Conservation (phyloP, 2,888 invertebrate genomes). For the Lithophane semibrunnea region DNA sequence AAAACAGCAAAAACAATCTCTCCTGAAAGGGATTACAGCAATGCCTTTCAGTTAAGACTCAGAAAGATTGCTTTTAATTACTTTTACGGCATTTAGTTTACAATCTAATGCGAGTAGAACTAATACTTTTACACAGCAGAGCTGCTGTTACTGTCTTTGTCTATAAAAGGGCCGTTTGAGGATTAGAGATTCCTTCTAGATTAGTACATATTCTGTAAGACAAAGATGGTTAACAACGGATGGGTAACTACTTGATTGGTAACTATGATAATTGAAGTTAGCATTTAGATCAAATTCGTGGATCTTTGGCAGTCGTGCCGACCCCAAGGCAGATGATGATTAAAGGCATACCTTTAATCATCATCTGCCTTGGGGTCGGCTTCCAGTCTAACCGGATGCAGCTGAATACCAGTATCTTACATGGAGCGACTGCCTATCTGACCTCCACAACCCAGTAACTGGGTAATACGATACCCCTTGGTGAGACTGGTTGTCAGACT, state of each 20-base stretch:
- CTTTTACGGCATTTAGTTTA: conserved; percentile 46
- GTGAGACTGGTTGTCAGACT: too few relatives aligned
- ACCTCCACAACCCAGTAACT: too few relatives aligned
- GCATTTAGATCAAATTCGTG: not conserved
- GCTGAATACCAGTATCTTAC: too few relatives aligned
- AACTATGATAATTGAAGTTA: not conserved
- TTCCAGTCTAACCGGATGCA: too few relatives aligned
- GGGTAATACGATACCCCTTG: too few relatives aligned
- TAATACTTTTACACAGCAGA: conserved; percentile 24
- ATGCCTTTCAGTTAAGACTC: conserved; percentile 31
- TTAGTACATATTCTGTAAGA: conserved; percentile 2
- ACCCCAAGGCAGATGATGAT: too few relatives aligned
- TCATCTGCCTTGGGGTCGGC: too few relatives aligned
- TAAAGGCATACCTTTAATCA: too few relatives aligned
- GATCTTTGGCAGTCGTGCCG: too few relatives aligned
- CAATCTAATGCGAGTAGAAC: conserved; percentile 38
- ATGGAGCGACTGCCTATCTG: too few relatives aligned
- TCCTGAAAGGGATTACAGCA: not conserved
- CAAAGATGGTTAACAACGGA: not conserved
- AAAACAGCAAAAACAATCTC: conserved; percentile 2
- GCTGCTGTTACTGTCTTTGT: not conserved
- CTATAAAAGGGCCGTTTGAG: conserved; percentile 1
- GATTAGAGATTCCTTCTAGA: conserved; percentile 12
- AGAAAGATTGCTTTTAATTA: conserved; percentile 22
- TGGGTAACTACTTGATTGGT: too few relatives aligned